phyloP scores from a whole-genome alignment of 1,140 invertebrate genomes.

The Antheraea pernyi region DNA sequence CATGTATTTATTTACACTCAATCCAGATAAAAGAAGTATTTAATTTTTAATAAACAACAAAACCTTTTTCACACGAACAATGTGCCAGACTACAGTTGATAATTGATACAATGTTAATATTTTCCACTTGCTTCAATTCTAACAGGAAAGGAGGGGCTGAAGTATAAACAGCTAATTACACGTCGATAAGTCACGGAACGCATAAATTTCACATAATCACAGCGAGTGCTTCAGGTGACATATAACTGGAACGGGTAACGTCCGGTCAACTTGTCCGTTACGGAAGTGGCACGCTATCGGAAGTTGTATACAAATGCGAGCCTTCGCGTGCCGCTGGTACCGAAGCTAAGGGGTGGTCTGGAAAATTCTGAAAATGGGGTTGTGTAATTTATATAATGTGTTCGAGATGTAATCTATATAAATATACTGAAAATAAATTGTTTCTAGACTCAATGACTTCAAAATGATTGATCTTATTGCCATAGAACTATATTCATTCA shows the following conservation, averaged over 20 bases:
- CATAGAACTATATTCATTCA: no score
- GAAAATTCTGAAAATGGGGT: slow-evolving; percentile 12
- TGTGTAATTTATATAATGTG: background rate
- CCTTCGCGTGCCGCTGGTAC: slow-evolving; percentile 56
- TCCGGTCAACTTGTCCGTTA: slow-evolving; percentile 58
- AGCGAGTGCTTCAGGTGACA: slow-evolving; percentile 72
- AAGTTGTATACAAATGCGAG: slow-evolving; percentile 76
- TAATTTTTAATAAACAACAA: no score
- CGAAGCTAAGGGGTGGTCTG: slow-evolving; percentile 13
- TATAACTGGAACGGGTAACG: slow-evolving; percentile 59
- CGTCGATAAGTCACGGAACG: slow-evolving; percentile 30
- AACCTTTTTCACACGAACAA: no score
- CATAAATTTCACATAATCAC: slow-evolving; percentile 68
- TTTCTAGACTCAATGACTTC: no score
- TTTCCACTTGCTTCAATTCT: background rate
- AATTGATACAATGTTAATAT: background rate
- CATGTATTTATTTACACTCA: no score
- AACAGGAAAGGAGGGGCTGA: background rate
- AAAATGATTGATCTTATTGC: no score
- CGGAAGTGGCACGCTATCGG: slow-evolving; percentile 62
- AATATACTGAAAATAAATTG: background rate
- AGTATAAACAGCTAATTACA: slow-evolving; percentile 21
- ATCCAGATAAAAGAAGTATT: no score
- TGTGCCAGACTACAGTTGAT: no score
- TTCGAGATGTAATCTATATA: background rate